Evolutionary conservation across 2,888 invertebrate genomes (phyloP), one percentile per base, ranked within the genome.

Genomic region (Drosophila ustulata): DNA sequence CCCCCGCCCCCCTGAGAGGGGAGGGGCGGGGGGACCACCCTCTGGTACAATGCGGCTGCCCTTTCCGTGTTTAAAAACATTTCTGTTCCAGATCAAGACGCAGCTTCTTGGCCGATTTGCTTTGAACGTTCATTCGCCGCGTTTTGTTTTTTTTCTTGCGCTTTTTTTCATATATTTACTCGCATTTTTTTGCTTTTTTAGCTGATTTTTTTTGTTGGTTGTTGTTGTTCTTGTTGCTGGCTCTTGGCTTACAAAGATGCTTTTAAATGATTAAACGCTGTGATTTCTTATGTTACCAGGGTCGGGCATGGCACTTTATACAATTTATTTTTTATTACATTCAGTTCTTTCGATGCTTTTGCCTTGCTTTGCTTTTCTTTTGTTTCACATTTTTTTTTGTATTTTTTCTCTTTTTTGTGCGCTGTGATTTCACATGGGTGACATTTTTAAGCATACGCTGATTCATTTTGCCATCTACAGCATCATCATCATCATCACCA

Each of bases 191-290:
- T 46, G 41, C 43, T 52, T 62, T 61, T 47, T 55, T 34, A 11
- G n/a, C 61, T 49, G 18, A 18, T 51, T 56, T 61, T 65, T 52
- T 58, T 37, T 13, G 39, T 39, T 34, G 18, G 18, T 18, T 18
- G 18, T 18, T 18, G 18, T 18, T 18, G 18, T 18, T 18, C 1
- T 18, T 18, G 18, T 18, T 18, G 18, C 51, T 52, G 39, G 26
- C 55, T 56, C 43, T 73, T 67, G 64, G 73, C 69, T 75, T 68
- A 79, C 80, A 82, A 72, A 85, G 88, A 86, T 88, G 88, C 86
- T 80, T 81, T 88, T 88, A 86, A 88, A 86, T 85, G 85, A 86
- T 86, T 86, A 88, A 86, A 83, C 80, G 83, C 75, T 75, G 68
- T 66, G 82, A 80, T 82, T 81, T 80, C 80, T 78, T 64, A 73